Base-by-base conservation (phyloP, 2,797 vertebrate species). In the Sebastes baramenuke region DNA sequence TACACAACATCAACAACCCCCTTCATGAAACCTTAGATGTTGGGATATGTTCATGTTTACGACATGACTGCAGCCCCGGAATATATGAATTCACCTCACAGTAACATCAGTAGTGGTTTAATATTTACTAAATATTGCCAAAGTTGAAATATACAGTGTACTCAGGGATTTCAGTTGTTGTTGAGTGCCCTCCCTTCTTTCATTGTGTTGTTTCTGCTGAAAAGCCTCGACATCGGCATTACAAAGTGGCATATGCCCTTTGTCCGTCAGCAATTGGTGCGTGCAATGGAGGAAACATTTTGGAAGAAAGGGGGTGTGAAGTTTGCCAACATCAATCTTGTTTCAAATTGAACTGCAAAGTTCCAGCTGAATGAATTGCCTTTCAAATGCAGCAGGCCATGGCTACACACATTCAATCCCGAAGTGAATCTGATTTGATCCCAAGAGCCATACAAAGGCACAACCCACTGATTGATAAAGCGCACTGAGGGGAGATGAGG, bases 331-430 rank as follows among this genome's bases (percentile, higher is more conserved):
- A 94, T 91, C 91, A 95, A 93, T 93, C 83, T 95, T 92, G 92
- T 86, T 93, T 92, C 84, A 94, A 91, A 95, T 88, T 86, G 87
- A 91, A 94, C 83, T 67, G 82, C 93, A 95, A 94, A 94, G 85
- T 91, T 94, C 80, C 80, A 87, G 92, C 90, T 84, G 79, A 87
- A 74, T 90, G 95, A 93, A 92, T 95, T 94, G 94, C 87, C 86
- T 95, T 95, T 95, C 90, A 89, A 91, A 93, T 93, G 89, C 83
- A 92, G 82, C 89, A 87, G 92, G 95, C 94, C 93, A 88, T 92
- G 85, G 87, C 88, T 90, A 84, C 83, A 93, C 71, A 68, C 84
- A 86, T 87, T 93, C 85, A 95, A 92, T 94, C 81, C 91, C 92
- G 75, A 88, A 92, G 92, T 92, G 90, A 89, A 94, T 95, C 92